Conservation (phyloP, 2,888 invertebrate genomes). For the Pterobdella sp. region DNA sequence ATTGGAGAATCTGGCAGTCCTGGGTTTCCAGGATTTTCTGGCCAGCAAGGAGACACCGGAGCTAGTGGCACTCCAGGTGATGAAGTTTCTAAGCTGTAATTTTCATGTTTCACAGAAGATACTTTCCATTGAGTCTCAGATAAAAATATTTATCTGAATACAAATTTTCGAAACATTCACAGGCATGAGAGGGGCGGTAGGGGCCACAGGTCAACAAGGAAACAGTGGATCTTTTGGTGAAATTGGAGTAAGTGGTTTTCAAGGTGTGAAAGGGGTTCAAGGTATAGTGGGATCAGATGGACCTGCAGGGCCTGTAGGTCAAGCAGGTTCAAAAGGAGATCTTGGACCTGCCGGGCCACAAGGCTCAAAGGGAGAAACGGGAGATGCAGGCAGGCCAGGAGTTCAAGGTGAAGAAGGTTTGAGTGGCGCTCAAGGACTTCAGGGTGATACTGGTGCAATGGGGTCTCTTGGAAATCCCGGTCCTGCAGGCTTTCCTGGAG, state of each 20-base stretch:
- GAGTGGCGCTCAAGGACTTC: slow-evolving; percentile 2
- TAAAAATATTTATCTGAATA: no score
- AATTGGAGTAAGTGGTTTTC: not conserved
- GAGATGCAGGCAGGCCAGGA: not conserved
- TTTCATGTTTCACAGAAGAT: no score
- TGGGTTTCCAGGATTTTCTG: slow-evolving; percentile 11
- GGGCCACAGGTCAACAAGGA: not conserved
- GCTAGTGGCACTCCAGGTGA: not conserved
- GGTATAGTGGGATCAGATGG: slow-evolving; percentile 20
- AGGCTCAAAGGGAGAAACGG: not conserved
- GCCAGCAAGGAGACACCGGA: slow-evolving; percentile 19
- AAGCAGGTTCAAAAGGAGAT: slow-evolving; percentile 7
- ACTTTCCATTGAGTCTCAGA: no score
- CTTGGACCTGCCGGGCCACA: not conserved
- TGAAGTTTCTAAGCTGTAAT: not conserved
- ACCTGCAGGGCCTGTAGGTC: not conserved
- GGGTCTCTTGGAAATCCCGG: slow-evolving; percentile 22
- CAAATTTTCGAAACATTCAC: no score
- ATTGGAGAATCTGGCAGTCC: slow-evolving; percentile 14
- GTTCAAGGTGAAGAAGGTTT: not conserved
- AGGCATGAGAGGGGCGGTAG: not conserved
- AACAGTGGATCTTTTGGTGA: not conserved
- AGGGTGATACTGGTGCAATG: slow-evolving; percentile 12
- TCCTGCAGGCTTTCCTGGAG: slow-evolving; percentile 19
- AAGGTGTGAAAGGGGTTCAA: slow-evolving; percentile 8